Base-by-base conservation (phyloP, 2,888 invertebrate genomes). In the Trisateles emortualis region DNA sequence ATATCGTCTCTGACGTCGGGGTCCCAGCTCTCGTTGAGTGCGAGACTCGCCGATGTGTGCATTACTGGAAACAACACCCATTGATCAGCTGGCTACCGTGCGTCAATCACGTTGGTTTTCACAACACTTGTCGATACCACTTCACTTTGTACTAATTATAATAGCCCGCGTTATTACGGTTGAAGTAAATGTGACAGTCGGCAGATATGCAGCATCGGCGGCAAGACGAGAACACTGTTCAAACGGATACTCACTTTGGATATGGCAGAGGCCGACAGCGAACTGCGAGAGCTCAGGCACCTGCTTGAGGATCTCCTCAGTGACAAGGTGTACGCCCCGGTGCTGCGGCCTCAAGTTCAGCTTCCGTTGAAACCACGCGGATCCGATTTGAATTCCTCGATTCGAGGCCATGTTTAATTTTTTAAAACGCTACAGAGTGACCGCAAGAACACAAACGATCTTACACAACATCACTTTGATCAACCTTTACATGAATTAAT, bases 361-460 rank as follows among this genome's bases (percentile, higher is more conserved):
- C 94, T 98, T 98, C 93, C 97, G 96, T 94, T 99, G 99, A 95
- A 98, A 98, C 99, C 99, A 99, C 93, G 98, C 98, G 90, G 98
- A 97, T 93, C 98, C 98, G 88, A 97, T 97, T 95, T 98, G 98
- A 93, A 98, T 96, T 92, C 97, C 97, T 94, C 96, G 94, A 93
- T 96, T 96, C 93, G 96, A 96, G 95, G 96, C 96, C 96, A 96
- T 96, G 95, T 94, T 95, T 92, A 92, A 92, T 91, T 91, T 92
- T 89, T 90, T 83, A 87, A 90, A 90, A 89, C 85, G 88, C 91
- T 92, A 92, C 88, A 90, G 86, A 89, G 86, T 86, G 86, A 89
- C 82, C 89, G 90, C 87, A 87, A 90, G 90, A 87, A 90, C 86
- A 90, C 86, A 89, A 87, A 86, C 87, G 87, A 89, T 92, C 89